Evolutionary conservation across 1,140 invertebrate genomes (phyloP).

Genomic region (Physella acuta): DNA sequence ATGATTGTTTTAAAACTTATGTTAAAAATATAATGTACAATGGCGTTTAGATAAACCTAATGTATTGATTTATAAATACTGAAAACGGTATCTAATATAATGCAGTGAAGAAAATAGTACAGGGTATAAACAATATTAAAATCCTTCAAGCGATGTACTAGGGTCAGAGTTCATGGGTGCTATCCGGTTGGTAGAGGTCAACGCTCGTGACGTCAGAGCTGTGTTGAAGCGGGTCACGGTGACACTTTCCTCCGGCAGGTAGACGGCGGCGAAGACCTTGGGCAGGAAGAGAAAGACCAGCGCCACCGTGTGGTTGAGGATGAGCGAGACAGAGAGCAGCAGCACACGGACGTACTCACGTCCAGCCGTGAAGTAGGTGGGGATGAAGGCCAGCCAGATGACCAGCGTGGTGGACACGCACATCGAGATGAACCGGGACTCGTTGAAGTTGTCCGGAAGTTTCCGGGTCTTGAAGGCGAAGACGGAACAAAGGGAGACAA

Average conservation of each 20-base stretch:
- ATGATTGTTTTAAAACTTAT: no score
- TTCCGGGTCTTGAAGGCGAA: slow-evolving; percentile 73
- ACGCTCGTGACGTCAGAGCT: background rate
- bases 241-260: slow-evolving; percentile 3
- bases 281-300: slow-evolving; percentile 45
- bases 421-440: slow-evolving; percentile 23
- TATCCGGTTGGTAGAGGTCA: background rate
- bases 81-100: no score
- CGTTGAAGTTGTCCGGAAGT: slow-evolving; percentile 30
- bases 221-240: background rate
- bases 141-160: no score
- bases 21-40: no score
- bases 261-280: slow-evolving; percentile 64
- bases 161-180: no score
- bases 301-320: slow-evolving; percentile 41
- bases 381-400: slow-evolving; percentile 26
- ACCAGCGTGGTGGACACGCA: slow-evolving; percentile 11
- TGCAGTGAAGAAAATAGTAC: no score
- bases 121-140: no score
- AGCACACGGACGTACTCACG: slow-evolving; percentile 30
- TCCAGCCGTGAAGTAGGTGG: slow-evolving; percentile 29
- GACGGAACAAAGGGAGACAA: slow-evolving; percentile 83
- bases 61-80: no score
- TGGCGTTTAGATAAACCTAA: no score
- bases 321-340: slow-evolving; percentile 36